These are phyloP conservation scores for Pseudoips prasinana DNA, from an alignment of 2,888 invertebrate species.

Conservation along the genomic window DNA sequence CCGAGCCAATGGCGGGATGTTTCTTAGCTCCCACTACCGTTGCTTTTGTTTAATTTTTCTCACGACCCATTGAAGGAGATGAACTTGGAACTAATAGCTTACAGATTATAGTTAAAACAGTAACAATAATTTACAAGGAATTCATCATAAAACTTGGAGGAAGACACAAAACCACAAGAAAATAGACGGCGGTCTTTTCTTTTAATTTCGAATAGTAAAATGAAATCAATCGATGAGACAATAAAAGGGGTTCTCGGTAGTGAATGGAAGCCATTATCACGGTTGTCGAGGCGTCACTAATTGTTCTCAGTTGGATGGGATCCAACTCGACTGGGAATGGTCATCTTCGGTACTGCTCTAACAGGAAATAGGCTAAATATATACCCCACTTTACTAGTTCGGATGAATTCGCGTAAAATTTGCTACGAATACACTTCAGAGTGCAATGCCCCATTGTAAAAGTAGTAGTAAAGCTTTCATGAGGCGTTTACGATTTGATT, in stretches of 20 bases:
- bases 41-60: no score
- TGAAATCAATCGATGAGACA: slow-evolving; percentile 10
- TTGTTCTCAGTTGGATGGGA: slow-evolving; percentile 35
- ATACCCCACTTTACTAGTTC: slow-evolving; percentile 7
- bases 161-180: no score
- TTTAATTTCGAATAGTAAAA: slow-evolving; percentile 1
- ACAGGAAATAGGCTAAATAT: slow-evolving; percentile 14
- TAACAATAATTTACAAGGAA: no score
- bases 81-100: no score
- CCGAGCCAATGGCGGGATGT: no score
- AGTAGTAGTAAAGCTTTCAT: no score
- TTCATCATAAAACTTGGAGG: no score
- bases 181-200: no score
- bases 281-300: slow-evolving; percentile 32
- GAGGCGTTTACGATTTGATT: no score
- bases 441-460: slow-evolving; percentile 16
- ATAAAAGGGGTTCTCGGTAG: slow-evolving; percentile 22
- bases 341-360: slow-evolving; percentile 15
- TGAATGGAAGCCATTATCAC: slow-evolving; percentile 26
- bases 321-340: slow-evolving; percentile 32
- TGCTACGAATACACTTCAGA: slow-evolving; percentile 4
- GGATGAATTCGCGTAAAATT: slow-evolving; percentile 5
- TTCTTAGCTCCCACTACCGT: no score
- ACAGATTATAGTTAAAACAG: no score
- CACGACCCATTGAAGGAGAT: no score